phyloP scores from a whole-genome alignment of 1,140 invertebrate genomes.

The Chelonus insularis region DNA sequence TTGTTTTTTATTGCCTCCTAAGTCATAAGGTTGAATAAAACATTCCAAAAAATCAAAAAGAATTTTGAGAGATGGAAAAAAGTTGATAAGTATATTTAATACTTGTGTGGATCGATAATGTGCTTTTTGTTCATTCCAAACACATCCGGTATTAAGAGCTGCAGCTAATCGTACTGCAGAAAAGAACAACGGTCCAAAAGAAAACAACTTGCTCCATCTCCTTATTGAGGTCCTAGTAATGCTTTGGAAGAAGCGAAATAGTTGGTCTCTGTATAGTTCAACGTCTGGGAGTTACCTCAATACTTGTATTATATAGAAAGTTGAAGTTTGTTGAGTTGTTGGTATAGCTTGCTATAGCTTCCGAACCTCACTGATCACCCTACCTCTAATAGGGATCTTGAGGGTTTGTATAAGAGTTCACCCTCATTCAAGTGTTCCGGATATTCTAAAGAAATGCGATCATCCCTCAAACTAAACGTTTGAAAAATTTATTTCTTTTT shows the following conservation, averaged over 20 bases:
- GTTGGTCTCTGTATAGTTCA: conserved; percentile 3
- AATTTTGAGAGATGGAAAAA: no score
- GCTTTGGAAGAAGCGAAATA: conserved; percentile 3
- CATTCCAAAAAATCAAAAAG: no score
- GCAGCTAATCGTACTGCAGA: conserved; percentile 33
- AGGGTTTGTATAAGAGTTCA: conserved; percentile 16
- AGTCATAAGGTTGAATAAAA: no score
- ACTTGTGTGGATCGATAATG: neutral
- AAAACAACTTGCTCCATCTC: neutral
- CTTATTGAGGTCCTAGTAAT: neutral
- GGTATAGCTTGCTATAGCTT: conserved; percentile 12
- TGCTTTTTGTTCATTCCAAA: conserved; percentile 28
- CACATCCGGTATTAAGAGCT: conserved; percentile 31
- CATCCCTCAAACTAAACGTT: no score
- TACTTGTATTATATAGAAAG: conserved; percentile 32
- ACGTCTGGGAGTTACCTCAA: conserved; percentile 10
- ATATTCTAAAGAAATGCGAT: no score
- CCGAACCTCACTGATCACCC: conserved; percentile 39
- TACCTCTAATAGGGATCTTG: conserved; percentile 39
- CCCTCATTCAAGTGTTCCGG: neutral
- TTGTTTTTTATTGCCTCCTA: neutral
- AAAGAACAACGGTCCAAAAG: neutral
- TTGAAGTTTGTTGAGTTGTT: conserved; percentile 38
- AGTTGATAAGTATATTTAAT: neutral
- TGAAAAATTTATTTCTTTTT: no score